phyloP scores from a whole-genome alignment of 1,140 invertebrate genomes.

The Steinernema khuongi region DNA sequence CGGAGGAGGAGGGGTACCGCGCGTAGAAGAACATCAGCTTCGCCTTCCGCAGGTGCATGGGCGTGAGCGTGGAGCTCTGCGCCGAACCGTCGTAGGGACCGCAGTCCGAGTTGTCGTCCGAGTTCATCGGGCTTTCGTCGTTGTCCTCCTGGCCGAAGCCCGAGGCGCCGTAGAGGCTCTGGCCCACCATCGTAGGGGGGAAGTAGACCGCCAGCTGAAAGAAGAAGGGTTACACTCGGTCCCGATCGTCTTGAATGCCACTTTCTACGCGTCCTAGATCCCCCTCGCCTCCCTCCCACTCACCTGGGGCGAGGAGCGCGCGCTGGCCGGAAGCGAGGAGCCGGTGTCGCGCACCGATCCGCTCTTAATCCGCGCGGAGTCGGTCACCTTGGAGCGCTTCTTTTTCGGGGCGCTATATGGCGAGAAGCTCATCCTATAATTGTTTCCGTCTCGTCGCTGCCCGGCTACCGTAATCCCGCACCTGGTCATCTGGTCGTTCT shows the following conservation, averaged over 20 bases:
- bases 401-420: constrained; percentile 24
- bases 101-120: constrained; percentile 42
- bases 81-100: constrained; percentile 36
- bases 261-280: not conserved
- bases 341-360: constrained; percentile 36
- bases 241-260: no score
- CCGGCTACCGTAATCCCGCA: constrained; percentile 7
- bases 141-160: constrained; percentile 33
- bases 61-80: constrained; percentile 69
- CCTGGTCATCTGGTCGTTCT: constrained; percentile 10
- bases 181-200: constrained; percentile 51
- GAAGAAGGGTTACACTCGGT: no score
- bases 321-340: constrained; percentile 39
- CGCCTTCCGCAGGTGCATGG: constrained; percentile 98
- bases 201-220: constrained; percentile 40
- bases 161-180: constrained; percentile 39
- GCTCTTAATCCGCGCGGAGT: constrained; percentile 48
- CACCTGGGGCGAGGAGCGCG: constrained; percentile 38
- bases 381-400: constrained; percentile 56
- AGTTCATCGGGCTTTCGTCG: constrained; percentile 45
- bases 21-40: constrained; percentile 99
- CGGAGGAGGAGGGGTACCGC: constrained; percentile 91
- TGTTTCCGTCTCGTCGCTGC: not conserved
- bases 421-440: constrained; percentile 14
- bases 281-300: not conserved